Base-by-base conservation (phyloP, 2,888 invertebrate genomes). In the Drosophila quinaria region DNA sequence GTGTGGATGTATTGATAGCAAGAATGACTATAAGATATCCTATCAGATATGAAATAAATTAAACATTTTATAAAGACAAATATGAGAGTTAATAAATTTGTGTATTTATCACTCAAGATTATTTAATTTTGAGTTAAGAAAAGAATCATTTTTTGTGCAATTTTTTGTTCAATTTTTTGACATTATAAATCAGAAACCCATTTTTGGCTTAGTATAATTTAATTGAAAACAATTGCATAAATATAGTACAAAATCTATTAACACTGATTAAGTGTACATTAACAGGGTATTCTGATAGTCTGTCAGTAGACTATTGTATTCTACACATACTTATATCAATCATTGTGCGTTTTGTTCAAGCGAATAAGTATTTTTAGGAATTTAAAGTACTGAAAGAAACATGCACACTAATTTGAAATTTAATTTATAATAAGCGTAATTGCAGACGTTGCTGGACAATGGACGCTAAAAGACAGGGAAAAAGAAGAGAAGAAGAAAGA, bases 321-420 rank as follows among this genome's bases (percentile, higher is more conserved):
- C 19, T 17, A 5, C 6, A 17, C 10, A 31, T 19, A 31, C 39
- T 44, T 10, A 33, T 31, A n/a, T 5, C 19, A 2, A 19, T 42
- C 33, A 42, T 25, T 3, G 42, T 54, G 44, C 33, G 33, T 15
- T 58, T 54, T 17, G 33, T 5, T 62, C 19, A 42, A 58, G 61
- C 76, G 55, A 13, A 70, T 72, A 35, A 62, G 54, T 25, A 42
- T 22, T 44, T 46, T 47, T 52, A 37, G 29, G 35, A 60, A 56
- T 58, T 50, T 52, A 3, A 46, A 61, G 29, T 25, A 25, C 25
- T 33, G 19, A 15, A 13, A 19, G 44, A 65, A 78, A 65, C 56
- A 61, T 63, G 51, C 55, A 66, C 71, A 70, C 74, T 80, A 74
- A 78, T 74, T 80, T 70, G 49, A 72, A 72, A 70, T 80, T 74